A percentile compares a stretch with the other conserved stretches of the same genome.
These are phyloP conservation scores for Brachionus rubens DNA, from an alignment of 1,140 invertebrate genomes.

Conservation along the genomic window DNA sequence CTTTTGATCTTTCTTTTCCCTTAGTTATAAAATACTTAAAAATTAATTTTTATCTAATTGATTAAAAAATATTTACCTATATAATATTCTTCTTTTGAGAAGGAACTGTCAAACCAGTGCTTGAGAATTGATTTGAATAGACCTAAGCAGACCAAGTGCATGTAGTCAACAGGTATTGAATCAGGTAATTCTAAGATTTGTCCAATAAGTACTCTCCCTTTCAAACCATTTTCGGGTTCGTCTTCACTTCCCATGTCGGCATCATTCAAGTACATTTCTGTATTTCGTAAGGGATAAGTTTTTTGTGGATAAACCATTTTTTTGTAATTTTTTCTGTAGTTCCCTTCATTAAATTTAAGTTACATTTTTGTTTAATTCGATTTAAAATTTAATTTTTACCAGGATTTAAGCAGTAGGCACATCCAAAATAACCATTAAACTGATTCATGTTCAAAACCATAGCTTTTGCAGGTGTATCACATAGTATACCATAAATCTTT, in stretches of 20 bases:
- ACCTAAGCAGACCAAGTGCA: slow-evolving; percentile 10
- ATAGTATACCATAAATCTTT: slow-evolving; percentile 13
- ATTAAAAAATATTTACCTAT: background rate
- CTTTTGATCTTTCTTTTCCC: slow-evolving; percentile 1
- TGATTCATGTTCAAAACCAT: slow-evolving; percentile 18
- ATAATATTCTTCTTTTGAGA: background rate
- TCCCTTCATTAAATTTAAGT: background rate
- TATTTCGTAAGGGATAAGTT: background rate
- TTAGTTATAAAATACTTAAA: too few species aligned
- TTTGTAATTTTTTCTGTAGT: background rate
- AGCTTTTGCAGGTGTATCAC: slow-evolving; percentile 8
- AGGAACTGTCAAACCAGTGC: background rate
- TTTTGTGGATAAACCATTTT: slow-evolving; percentile 9
- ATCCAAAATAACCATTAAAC: slow-evolving; percentile 13
- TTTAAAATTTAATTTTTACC: background rate
- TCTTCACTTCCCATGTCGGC: background rate
- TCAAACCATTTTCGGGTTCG: background rate
- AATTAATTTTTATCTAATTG: too few species aligned
- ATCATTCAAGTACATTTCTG: background rate
- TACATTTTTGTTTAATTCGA: background rate
- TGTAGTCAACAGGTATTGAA: background rate
- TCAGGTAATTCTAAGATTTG: background rate
- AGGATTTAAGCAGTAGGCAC: slow-evolving; percentile 16
- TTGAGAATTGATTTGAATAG: background rate
- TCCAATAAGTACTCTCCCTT: background rate